Conservation (phyloP, 1,140 invertebrate genomes). For the Archegozetes longisetosus region DNA sequence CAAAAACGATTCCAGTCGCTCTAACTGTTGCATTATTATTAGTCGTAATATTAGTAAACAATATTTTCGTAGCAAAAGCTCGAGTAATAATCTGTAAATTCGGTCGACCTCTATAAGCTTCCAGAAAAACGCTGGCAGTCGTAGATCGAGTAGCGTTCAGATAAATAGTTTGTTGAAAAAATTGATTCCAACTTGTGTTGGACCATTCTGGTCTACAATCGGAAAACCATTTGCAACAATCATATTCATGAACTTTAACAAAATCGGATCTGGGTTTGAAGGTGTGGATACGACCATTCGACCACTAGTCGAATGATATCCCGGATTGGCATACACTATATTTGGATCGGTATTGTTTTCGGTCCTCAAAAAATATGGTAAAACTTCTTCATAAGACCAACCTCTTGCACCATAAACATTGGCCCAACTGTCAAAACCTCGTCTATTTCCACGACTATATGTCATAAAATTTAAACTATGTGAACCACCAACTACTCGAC, state of each 20-base stretch:
- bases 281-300: constrained; percentile 67
- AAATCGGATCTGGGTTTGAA: constrained; percentile 55
- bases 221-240: constrained; percentile 58
- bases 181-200: constrained; percentile 42
- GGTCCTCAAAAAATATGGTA: constrained; percentile 42
- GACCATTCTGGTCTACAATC: constrained; percentile 62
- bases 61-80: constrained; percentile 56
- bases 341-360: constrained; percentile 26
- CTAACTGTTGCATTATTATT: constrained; percentile 58
- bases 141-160: constrained; percentile 71
- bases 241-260: constrained; percentile 46
- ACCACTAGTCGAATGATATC: constrained; percentile 47
- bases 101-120: constrained; percentile 59
- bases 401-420: constrained; percentile 50
- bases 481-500: constrained; percentile 37
- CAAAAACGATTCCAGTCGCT: constrained; percentile 56
- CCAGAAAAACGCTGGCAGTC: constrained; percentile 69
- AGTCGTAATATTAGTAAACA: constrained; percentile 66
- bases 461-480: constrained; percentile 74
- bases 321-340: constrained; percentile 36
- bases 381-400: constrained; percentile 68
- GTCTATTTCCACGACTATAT: constrained; percentile 62
- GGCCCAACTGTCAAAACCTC: constrained; percentile 76
- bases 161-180: constrained; percentile 61
- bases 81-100: constrained; percentile 74